Evolutionary conservation across 2,113 vertebrate genomes (phyloP), one percentile per base, ranked within the genome.

Genomic region (Trogon melanurus): DNA sequence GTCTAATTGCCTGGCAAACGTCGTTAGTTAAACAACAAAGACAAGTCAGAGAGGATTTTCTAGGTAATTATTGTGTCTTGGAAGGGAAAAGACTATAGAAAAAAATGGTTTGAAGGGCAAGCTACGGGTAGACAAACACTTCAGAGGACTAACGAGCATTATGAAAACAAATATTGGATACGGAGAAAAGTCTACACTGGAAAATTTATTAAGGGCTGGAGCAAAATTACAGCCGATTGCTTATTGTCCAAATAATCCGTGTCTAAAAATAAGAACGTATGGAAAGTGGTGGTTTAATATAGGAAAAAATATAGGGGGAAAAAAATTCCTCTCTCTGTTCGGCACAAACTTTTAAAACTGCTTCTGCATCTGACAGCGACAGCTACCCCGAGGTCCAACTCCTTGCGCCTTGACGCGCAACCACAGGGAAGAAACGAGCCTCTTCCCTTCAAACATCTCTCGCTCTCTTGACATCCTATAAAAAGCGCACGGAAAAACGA

Each of bases 191-290:
- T 16, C 50, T 36, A 18, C 30, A 22, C 11, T 5, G 4, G 26
- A 34, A 44, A 50, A 41, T 32, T 4, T 18, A 23, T 18, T 41
- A 36, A 75, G n/a, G 34, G 32, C 29, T 27, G 22, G 18, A 75
- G 26, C 16, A 75, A 48, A 58, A 16, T n/a, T 5, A 47, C 4
- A 36, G 12, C 17, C 0, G 0, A 8, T 51, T 14, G 21, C 16
- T 51, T 23, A 13, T 2, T 56, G 26, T 4, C 20, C 32, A 41
- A 70, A 82, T 32, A 62, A 58, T 8, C 25, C 47, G 18, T 0
- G 1, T 0, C 23, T 23, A 16, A 7, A 13, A 72, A 11, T 2
- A 47, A 22, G 4, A 67, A 19, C 16, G 44, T 11, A 19, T 0
- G 0, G 51, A 70, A 74, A 82, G 27, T 7, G 4, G 6, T 2